phyloP scores from a whole-genome alignment of 2,797 vertebrate genomes.

The Chiloscyllium punctatum region DNA sequence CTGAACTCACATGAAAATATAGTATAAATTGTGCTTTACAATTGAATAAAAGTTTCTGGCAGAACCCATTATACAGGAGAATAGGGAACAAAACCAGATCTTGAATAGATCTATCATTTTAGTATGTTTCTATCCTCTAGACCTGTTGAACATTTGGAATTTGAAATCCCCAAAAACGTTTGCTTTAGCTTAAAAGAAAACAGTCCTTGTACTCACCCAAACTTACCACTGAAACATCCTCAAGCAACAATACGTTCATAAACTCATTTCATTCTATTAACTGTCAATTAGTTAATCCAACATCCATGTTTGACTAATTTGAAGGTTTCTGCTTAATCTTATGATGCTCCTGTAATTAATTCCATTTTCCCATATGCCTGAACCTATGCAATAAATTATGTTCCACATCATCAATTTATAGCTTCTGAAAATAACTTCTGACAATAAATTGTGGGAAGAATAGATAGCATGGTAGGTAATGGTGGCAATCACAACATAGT shows the following conservation, averaged over 20 bases:
- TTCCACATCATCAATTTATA: neutral
- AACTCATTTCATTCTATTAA: neutral
- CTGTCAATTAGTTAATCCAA: neutral
- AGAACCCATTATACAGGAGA: neutral
- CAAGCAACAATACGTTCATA: neutral
- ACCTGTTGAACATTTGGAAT: neutral
- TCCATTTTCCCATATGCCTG: neutral
- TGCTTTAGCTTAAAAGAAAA: neutral
- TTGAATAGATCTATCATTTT: neutral
- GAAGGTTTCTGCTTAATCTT: neutral
- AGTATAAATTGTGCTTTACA: neutral
- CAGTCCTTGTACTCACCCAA: neutral
- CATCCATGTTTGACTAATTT: neutral
- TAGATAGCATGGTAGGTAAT: neutral
- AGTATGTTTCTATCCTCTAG: too few species aligned
- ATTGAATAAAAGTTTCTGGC: neutral
- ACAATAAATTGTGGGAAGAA: too few species aligned
- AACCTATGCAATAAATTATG: neutral
- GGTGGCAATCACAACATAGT: neutral
- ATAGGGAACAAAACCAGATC: neutral
- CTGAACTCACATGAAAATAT: neutral
- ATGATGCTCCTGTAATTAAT: neutral
- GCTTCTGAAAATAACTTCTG: too few species aligned
- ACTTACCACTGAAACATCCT: too few species aligned
- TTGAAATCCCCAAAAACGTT: neutral